Evolutionary conservation across 1,140 invertebrate genomes (phyloP).

Genomic region (Aporrectodea caliginosa): DNA sequence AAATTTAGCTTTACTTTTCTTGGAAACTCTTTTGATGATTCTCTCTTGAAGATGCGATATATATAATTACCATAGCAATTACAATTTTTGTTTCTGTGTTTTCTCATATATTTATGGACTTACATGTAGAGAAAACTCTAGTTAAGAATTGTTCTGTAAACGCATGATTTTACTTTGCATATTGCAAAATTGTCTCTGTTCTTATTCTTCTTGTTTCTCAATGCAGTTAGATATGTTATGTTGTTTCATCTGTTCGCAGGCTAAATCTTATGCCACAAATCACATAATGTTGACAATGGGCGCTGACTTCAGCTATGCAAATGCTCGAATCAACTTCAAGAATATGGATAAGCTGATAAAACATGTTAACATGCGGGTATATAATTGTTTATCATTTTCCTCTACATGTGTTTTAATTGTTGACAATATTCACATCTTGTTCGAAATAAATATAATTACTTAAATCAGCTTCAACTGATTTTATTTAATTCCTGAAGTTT

Average conservation of each 20-base stretch:
- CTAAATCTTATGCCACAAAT: constrained; percentile 54
- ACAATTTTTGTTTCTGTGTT: too few species aligned
- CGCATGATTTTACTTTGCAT: background rate
- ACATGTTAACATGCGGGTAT: constrained; percentile 63
- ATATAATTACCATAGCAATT: too few species aligned
- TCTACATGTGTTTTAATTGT: too few species aligned
- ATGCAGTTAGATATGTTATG: background rate
- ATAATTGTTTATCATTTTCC: background rate
- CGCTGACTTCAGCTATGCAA: constrained; percentile 84
- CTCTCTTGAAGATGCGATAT: too few species aligned
- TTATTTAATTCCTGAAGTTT: too few species aligned
- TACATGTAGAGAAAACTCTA: too few species aligned
- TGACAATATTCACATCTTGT: background rate
- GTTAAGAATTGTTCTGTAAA: too few species aligned
- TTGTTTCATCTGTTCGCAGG: constrained; percentile 22
- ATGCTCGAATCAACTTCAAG: constrained; percentile 75
- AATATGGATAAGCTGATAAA: constrained; percentile 86
- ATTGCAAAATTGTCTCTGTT: background rate
- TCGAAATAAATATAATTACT: background rate
- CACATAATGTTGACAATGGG: constrained; percentile 89
- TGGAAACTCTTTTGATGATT: too few species aligned
- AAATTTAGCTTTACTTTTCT: too few species aligned
- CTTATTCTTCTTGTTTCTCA: background rate
- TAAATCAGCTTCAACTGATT: too few species aligned
- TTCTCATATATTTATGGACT: too few species aligned